Evolutionary conservation across 2,797 vertebrate genomes (phyloP).

Genomic region (Varecia variegata): DNA sequence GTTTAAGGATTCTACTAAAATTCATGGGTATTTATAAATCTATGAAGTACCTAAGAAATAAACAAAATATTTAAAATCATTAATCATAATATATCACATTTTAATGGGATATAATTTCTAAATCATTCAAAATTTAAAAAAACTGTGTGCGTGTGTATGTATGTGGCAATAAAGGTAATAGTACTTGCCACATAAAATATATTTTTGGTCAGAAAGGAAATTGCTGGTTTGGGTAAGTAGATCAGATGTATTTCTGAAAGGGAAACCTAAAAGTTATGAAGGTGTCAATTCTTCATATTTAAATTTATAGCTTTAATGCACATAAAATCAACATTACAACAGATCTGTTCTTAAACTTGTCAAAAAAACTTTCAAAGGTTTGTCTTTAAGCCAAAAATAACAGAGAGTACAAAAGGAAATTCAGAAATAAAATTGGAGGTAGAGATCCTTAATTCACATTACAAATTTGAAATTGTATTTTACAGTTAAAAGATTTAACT

Average conservation of each 20-base stretch:
- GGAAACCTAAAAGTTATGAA: neutral
- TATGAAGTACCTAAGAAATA: neutral
- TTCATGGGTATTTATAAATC: neutral
- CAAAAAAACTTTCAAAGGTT: neutral
- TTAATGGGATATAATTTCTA: neutral
- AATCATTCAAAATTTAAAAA: neutral
- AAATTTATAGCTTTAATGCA: neutral
- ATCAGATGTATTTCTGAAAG: neutral
- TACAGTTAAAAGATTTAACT: neutral
- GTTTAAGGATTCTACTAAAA: neutral
- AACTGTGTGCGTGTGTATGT: neutral
- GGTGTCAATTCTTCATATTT: neutral
- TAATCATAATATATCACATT: neutral
- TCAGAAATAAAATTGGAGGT: neutral
- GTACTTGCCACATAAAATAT: neutral
- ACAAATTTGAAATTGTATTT: neutral
- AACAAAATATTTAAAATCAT: neutral
- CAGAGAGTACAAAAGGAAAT: neutral
- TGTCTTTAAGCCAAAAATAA: neutral
- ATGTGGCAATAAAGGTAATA: neutral
- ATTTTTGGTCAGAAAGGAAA: neutral
- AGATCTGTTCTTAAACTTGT: neutral
- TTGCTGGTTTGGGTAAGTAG: neutral
- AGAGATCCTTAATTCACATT: neutral
- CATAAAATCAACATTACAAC: neutral